Evolutionary conservation across 2,113 vertebrate species (phyloP).

Genomic region (Neofelis nebulosa): DNA sequence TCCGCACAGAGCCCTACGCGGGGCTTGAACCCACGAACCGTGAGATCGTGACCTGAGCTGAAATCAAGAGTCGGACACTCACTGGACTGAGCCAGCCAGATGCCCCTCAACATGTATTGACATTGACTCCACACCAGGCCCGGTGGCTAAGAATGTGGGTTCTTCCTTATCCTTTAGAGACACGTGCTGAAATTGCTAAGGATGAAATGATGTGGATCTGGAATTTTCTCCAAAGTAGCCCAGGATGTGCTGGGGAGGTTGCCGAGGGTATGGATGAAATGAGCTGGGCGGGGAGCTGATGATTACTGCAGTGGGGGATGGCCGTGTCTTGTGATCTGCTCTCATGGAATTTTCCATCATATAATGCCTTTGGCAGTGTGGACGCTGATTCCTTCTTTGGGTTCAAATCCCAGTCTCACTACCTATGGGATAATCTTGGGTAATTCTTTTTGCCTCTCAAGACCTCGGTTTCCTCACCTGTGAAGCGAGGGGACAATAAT

Average conservation of each 20-base stretch:
- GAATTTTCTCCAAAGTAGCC: background rate
- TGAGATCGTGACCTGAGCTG: no score
- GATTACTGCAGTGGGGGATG: background rate
- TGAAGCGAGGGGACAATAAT: background rate
- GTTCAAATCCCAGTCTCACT: background rate
- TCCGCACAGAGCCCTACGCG: fast-evolving
- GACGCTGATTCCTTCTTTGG: background rate
- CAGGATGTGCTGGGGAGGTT: background rate
- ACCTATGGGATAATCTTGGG: no score
- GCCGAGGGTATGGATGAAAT: fast-evolving
- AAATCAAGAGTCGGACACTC: no score
- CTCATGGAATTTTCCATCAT: background rate
- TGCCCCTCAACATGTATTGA: background rate
- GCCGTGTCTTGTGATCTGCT: background rate
- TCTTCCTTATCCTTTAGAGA: background rate
- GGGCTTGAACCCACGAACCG: no score
- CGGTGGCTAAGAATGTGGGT: background rate
- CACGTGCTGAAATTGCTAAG: background rate
- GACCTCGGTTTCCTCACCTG: background rate
- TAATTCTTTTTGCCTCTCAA: background rate
- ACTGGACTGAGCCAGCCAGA: no score
- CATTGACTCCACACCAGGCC: background rate
- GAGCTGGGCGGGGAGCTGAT: no score
- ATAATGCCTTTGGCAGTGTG: fast-evolving
- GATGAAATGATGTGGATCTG: background rate